Evolutionary conservation across 2,888 invertebrate genomes (phyloP).

Genomic region (Trichopoda pennipes): DNA sequence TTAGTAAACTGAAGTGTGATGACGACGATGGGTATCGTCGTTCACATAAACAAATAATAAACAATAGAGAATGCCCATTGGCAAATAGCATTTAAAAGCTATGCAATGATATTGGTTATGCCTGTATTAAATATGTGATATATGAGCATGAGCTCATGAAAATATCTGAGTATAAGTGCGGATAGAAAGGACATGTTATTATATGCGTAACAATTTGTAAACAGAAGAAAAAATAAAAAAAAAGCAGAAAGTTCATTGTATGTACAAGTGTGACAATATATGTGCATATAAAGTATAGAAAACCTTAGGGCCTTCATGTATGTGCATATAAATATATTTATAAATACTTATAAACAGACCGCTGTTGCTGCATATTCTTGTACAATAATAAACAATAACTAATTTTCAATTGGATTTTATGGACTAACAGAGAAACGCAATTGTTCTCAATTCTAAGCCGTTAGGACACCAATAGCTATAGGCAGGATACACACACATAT

Average conservation of each 20-base stretch:
- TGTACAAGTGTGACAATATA: not conserved
- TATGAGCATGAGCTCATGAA: not conserved
- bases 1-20: slow-evolving; percentile 23
- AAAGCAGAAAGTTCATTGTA: slow-evolving; percentile 7
- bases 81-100: slow-evolving; percentile 59
- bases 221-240: slow-evolving; percentile 31
- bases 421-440: slow-evolving; percentile 61
- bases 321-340: not conserved
- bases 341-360: slow-evolving; percentile 1
- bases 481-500: slow-evolving; percentile 5
- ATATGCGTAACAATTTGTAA: slow-evolving; percentile 66
- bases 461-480: slow-evolving; percentile 41
- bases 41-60: slow-evolving; percentile 61
- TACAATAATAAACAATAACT: slow-evolving; percentile 64
- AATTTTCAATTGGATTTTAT: slow-evolving; percentile 69
- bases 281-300: not conserved
- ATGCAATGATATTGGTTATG: slow-evolving; percentile 46
- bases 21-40: slow-evolving; percentile 42
- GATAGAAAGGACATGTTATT: slow-evolving; percentile 47
- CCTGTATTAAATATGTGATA: slow-evolving; percentile 29
- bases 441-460: slow-evolving; percentile 58
- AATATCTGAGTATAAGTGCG: slow-evolving; percentile 17
- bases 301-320: slow-evolving; percentile 22
- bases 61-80: slow-evolving; percentile 57
- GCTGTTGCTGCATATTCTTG: slow-evolving; percentile 14